phyloP scores from a whole-genome alignment of 2,888 invertebrate genomes.

The Zaprionus lineosus region DNA sequence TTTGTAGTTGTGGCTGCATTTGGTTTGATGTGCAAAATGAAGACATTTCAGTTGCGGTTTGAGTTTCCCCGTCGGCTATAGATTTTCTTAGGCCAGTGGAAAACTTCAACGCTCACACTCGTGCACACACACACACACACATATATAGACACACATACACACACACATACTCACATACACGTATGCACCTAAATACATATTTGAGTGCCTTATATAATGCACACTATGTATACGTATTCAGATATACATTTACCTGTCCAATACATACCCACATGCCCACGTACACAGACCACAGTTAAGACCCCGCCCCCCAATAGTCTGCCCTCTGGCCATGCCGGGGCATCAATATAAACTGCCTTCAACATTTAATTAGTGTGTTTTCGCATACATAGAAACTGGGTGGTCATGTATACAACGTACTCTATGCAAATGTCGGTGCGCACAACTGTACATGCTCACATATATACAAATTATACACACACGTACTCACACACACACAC shows the following conservation, averaged over 20 bases:
- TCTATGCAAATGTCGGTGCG: conserved; percentile 68
- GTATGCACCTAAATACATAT: no score
- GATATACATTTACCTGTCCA: conserved; percentile 32
- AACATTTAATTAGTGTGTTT: conserved; percentile 81
- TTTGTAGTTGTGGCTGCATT: conserved; percentile 53
- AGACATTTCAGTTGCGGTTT: conserved; percentile 71
- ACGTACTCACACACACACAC: conserved; percentile 9
- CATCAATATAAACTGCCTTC: conserved; percentile 78
- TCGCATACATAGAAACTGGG: conserved; percentile 59
- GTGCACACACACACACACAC: neutral
- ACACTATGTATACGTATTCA: conserved; percentile 41
- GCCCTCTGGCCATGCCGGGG: conserved; percentile 65
- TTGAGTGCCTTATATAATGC: conserved; percentile 36
- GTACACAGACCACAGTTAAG: no score
- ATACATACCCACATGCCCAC: conserved; percentile 19
- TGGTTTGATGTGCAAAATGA: conserved; percentile 72
- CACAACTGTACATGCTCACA: conserved; percentile 69
- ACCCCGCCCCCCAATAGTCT: conserved; percentile 24
- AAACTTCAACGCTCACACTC: conserved; percentile 15
- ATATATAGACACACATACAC: conserved; percentile 11
- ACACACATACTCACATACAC: conserved; percentile 16
- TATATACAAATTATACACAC: conserved; percentile 21
- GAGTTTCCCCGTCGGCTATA: conserved; percentile 63
- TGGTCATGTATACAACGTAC: conserved; percentile 48
- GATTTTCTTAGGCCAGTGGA: conserved; percentile 65